Base-by-base conservation (phyloP, 2,113 vertebrate genomes). In the Dipodomys merriami region DNA sequence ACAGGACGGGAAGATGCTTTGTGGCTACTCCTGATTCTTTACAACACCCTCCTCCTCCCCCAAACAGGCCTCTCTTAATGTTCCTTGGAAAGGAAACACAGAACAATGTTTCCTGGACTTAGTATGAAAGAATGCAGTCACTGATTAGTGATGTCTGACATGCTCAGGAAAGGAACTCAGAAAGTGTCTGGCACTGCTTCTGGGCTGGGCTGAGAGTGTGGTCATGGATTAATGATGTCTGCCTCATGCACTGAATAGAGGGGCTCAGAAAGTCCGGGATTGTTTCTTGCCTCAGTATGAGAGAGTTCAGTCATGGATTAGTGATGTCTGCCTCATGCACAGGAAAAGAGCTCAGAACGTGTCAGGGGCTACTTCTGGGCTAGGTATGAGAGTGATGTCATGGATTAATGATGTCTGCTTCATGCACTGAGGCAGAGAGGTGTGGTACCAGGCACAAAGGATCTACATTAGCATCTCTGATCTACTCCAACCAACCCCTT, bases 211-310 rank as follows among this genome's bases (percentile, higher is more conserved):
- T 44, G 7, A 23, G 80, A 83, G 4, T 65, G 39, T 1, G 2
- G 83, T 78, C 71, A n/a, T 71, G 20, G 88, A 82, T 92, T 90
- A 92, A 74, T 76, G 67, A 83, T 60, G 68, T 46, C 92, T 95
- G 81, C 60, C 62, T 79, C 57, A 39, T 65, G 35, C 80, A 71
- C 2, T 57, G 53, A 78, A 23, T 29, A 53, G 18, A 20, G 53
- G 62, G 76, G 35, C n/a, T 57, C 29, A 85, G 74, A 74, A 67
- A 83, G 53, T 74, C 83, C 35, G 23, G 29, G 13, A 19, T 29
- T 73, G 22, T 10, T 82, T 62, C 35, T 64, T 74, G 33, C 29
- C 44, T 82, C 39, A 29, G 65, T 29, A 67, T 15, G 29, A 18
- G 86, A 79, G 44, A 60, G 12, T 22, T 9, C 15, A 6, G 78